Evolutionary conservation across 2,888 invertebrate genomes (phyloP).

Genomic region (Campoplex nolae): DNA sequence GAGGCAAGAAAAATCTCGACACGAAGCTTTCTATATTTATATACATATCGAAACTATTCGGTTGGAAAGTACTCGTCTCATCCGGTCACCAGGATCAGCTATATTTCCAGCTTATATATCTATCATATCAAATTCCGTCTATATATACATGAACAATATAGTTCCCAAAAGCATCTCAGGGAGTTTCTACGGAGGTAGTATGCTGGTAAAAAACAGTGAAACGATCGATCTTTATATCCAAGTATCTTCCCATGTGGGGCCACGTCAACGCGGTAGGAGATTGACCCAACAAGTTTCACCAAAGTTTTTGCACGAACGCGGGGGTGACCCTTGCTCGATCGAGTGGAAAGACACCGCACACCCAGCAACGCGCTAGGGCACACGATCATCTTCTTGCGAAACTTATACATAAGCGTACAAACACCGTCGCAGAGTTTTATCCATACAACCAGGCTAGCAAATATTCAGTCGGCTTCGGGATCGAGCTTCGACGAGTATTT

Average conservation of each 20-base stretch:
- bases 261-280: constrained; percentile 60
- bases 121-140: constrained; percentile 4
- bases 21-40: neutral
- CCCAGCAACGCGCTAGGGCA: constrained; percentile 9
- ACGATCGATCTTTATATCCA: constrained; percentile 69
- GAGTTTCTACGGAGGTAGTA: constrained; percentile 50
- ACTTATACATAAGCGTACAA: constrained; percentile 43
- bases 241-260: constrained; percentile 62
- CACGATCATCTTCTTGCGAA: constrained; percentile 60
- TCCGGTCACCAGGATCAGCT: constrained; percentile 45
- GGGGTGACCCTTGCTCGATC: constrained; percentile 67
- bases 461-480: constrained; percentile 72
- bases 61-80: constrained; percentile 52
- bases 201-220: constrained; percentile 51
- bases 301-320: constrained; percentile 66
- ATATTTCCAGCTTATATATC: neutral
- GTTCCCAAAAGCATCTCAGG: constrained; percentile 7
- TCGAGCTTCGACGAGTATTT: constrained; percentile 70
- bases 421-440: constrained; percentile 1
- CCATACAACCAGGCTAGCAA: constrained; percentile 66
- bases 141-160: constrained; percentile 13
- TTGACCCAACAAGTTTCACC: constrained; percentile 68
- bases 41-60: constrained; percentile 4
- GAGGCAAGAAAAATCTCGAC: constrained; percentile 27
- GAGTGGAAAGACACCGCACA: constrained; percentile 65